Evolutionary conservation across 2,888 invertebrate species (phyloP), one percentile per base, ranked within the genome.

Genomic region (Teleogryllus oceanicus): DNA sequence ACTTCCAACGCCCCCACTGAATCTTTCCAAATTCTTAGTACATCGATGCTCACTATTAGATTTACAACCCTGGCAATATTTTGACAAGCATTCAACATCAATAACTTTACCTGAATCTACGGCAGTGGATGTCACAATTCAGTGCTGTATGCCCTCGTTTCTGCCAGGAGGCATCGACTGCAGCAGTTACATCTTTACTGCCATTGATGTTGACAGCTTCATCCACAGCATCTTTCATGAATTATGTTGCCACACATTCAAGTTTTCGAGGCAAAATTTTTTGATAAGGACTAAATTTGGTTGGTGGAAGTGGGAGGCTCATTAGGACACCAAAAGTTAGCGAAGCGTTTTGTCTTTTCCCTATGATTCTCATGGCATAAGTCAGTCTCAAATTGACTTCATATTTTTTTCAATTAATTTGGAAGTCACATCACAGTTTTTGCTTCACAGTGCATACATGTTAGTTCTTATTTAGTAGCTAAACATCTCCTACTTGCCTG

Each of bases 111-210:
- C 78, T 50, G 12, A 21, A 50, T 78, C 3, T 12, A 13, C 3
- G n/a, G 50, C 20, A 50, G 78, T 78, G 21, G 50, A 51, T 50
- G 50, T 74, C 10, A 78, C 78, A 11, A 74, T 78, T 78, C 16
- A 74, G 10, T 8, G 24, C 11, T 16, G 21, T 37, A 74, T 78
- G 62, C 20, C 78, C 78, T 11, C 49, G 21, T 20, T 78, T 62
- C 74, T 78, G 74, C 78, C 78, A 12, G 0, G 74, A 78, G 37
- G 74, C 49, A 78, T 78, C 74, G 2, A 78, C 74, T 62, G 74
- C 78, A 49, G 74, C 49, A 78, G 62, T 37, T n/a, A 78, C 4
- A 13, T 37, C 18, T 78, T 8, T 51, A 21, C 78, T 12, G 2
- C 51, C 78, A 8, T 78, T 5, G 37, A 37, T 5, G 37, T 37